Evolutionary conservation across 2,888 invertebrate genomes (phyloP), one percentile per base, ranked within the genome.

Genomic region (Meteorus cinctellus): DNA sequence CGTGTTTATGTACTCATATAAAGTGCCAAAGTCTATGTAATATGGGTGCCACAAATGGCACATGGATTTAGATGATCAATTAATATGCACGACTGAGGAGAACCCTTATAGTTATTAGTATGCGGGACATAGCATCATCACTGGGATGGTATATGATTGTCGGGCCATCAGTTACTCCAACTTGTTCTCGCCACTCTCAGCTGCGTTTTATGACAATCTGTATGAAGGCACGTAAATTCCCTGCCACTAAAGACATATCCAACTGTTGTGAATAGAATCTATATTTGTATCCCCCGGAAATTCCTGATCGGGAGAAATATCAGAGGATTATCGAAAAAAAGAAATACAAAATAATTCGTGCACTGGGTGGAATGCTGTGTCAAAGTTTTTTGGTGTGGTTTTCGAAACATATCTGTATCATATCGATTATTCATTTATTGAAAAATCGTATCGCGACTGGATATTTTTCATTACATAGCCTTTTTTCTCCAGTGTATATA

Each of bases 61-160:
- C 65, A 16, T 51, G 29, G 41, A 48, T 45, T 34, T 41, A 63
- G 55, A 36, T 27, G 45, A 29, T 41, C 80, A 83, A 87, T 88
- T 88, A 88, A 87, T 88, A 88, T 88, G 86, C 87, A 79, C 82
- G 77, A 75, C 77, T 82, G 76, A 82, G 78, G 72, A 78, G 79
- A 70, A 79, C 55, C 73, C 73, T 67, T 78, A 55, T 19, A 55
- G 19, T 81, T 80, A 71, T 87, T 83, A 81, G 85, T 86, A 87
- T 87, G 86, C 86, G 86, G 84, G 84, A 85, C 86, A 85, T 55
- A 19, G 82, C 83, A 82, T 83, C 82, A 82, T 80, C 78, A 82
- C 82, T 82, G 84, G 85, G 86, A 87, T 84, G 83, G 85, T 55
- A 19, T 80, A 81, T 84, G 86, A 88, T 88, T 86, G 85, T 84